phyloP scores from a whole-genome alignment of 2,797 vertebrate genomes.

The Gymnoscopelus microlampas region DNA sequence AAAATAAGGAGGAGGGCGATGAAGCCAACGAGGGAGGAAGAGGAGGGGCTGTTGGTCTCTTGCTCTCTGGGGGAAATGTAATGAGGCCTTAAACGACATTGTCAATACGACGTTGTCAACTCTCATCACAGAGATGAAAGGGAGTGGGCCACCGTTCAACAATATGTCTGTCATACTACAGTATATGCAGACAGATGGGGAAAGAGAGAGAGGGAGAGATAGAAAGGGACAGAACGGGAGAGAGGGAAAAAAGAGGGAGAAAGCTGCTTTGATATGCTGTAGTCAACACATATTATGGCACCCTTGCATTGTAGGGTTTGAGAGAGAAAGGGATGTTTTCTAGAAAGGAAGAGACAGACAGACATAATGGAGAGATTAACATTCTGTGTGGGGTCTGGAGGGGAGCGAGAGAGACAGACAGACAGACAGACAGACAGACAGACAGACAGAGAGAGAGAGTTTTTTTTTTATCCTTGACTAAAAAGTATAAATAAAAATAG shows the following conservation, averaged over 20 bases:
- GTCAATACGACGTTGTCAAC: conserved; percentile 61
- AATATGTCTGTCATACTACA: no score
- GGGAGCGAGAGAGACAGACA: neutral
- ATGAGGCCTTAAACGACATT: conserved; percentile 70
- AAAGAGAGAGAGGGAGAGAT: neutral
- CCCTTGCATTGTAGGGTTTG: conserved; percentile 34
- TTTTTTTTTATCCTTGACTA: no score
- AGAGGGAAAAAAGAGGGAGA: neutral
- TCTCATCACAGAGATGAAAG: conserved; percentile 39
- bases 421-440: neutral
- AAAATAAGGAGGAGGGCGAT: neutral
- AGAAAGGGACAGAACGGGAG: neutral
- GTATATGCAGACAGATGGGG: neutral
- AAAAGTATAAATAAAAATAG: no score
- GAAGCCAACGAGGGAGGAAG: neutral
- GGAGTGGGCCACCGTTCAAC: conserved; percentile 41
- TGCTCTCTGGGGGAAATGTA: conserved; percentile 48
- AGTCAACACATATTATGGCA: conserved; percentile 26
- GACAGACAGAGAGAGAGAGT: no score
- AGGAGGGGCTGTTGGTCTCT: neutral
- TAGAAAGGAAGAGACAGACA: no score
- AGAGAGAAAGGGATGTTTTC: neutral
- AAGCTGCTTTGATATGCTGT: neutral
- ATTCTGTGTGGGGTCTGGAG: no score
- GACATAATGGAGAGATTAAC: no score